Percentiles rank a stretch among this genome's conserved stretches.
These are phyloP conservation scores for Diacarnus erythraeanus DNA, from an alignment of 37 sponge, comb jelly and placozoan genomes.

Conservation along the genomic window DNA sequence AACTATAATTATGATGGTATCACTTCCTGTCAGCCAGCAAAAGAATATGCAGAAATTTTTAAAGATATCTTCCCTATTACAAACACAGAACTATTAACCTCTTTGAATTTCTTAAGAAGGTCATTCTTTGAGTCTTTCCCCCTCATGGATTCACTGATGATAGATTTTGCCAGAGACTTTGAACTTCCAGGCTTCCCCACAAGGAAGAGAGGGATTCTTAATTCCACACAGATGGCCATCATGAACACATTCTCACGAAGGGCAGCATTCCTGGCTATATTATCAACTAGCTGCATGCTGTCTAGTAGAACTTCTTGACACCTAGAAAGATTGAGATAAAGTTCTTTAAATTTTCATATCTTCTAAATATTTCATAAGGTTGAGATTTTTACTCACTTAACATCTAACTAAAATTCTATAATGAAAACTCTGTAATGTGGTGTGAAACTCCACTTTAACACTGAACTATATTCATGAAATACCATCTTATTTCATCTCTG, in stretches of 20 bases:
- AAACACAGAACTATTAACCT: constrained; percentile 38
- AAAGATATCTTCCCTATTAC: too few species aligned
- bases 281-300: constrained; percentile 70
- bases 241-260: constrained; percentile 90
- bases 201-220: constrained; percentile 90
- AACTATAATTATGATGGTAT: too few species aligned
- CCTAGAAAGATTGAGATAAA: constrained; percentile 14
- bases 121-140: constrained; percentile 59
- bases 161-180: constrained; percentile 85
- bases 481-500: constrained; percentile 65
- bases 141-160: constrained; percentile 47
- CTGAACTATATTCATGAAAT: not conserved
- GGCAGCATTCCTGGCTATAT: constrained; percentile 86
- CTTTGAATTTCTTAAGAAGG: constrained; percentile 70
- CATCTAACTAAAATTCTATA: too few species aligned
- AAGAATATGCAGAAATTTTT: too few species aligned
- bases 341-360: constrained; percentile 26
- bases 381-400: too few species aligned
- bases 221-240: constrained; percentile 50
- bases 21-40: too few species aligned
- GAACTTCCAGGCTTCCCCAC: constrained; percentile 95
- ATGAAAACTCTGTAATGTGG: not conserved
- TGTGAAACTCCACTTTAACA: not conserved
- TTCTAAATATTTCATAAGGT: constrained; percentile 67
- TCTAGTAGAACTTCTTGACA: constrained; percentile 83